Conservation (phyloP, 2,888 invertebrate species). For the Lysandra bellargus region DNA sequence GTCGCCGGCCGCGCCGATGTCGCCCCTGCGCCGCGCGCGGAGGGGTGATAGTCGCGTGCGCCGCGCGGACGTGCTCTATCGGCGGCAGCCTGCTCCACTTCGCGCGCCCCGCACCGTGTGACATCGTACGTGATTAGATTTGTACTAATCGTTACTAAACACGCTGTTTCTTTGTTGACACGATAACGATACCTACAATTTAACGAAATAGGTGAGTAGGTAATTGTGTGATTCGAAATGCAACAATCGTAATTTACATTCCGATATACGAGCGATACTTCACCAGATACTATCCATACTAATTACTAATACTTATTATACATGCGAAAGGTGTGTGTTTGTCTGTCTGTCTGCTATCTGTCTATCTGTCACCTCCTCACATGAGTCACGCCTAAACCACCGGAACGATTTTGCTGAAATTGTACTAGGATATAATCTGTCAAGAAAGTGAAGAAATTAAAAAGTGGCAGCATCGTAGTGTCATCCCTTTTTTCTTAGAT, state of each 20-base stretch:
- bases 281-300: neutral
- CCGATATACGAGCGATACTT: neutral
- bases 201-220: conserved; percentile 8
- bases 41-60: conserved; percentile 7
- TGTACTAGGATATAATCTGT: too few relatives aligned
- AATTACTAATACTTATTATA: too few relatives aligned
- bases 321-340: too few relatives aligned
- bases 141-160: conserved; percentile 19
- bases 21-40: neutral
- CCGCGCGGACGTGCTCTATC: neutral
- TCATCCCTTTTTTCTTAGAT: too few relatives aligned
- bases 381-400: too few relatives aligned
- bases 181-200: conserved; percentile 1
- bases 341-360: too few relatives aligned
- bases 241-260: neutral
- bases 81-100: neutral
- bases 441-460: too few relatives aligned
- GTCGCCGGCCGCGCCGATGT: conserved; percentile 36
- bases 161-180: neutral
- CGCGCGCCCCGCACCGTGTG: neutral
- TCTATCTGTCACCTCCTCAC: too few relatives aligned
- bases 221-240: neutral
- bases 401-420: too few relatives aligned
- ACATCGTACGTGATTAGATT: conserved; percentile 11
- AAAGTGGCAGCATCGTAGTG: too few relatives aligned